Base-by-base conservation (phyloP, 1,140 invertebrate genomes). In the Lepidurus apus region DNA sequence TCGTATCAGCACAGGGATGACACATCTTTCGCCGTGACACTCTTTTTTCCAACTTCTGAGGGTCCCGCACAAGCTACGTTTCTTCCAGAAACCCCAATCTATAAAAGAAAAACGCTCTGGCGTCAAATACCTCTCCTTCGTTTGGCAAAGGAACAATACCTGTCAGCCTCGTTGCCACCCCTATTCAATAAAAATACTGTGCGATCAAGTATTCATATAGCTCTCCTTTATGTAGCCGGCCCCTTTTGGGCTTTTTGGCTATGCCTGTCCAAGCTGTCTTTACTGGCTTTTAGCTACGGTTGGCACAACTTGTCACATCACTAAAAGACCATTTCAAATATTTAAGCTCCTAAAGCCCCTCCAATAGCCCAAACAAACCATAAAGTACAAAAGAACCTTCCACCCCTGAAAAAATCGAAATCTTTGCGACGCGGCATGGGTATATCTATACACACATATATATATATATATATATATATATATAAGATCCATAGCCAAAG, bases 261-360 rank as follows among this genome's bases (percentile, higher is more conserved):
- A n/a, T 21, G 53, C 53, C 53, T 65, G 53, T 65, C 53, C 53
- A 65, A 65, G 21, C 53, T 65, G 53, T 65, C 53, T 65, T 65
- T 65, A 65, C 53, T 65, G 53, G 53, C 53, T 65, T 65, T 65
- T 65, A 65, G 53, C 53, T 65, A 65, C 53, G 53, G 53, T 65
- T 65, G 53, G 21, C 53, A 65, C 53, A 65, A 65, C 53, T 65
- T 65, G 53, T 65, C 53, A 65, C 53, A 65, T 65, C 53, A 65
- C 53, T 65, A 65, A 65, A 65, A 65, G 53, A 65, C 53, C 53
- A 65, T 65, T 65, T 65, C 53, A 65, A 65, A 65, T 65, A 65
- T 65, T 65, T 65, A 65, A 65, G 53, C 53, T 65, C 21, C 53
- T 65, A 65, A 65, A 65, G 53, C 53, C 53, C 53, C 53, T 65